Conservation (phyloP, 2,888 invertebrate genomes). For the Linyphia triangularis region DNA sequence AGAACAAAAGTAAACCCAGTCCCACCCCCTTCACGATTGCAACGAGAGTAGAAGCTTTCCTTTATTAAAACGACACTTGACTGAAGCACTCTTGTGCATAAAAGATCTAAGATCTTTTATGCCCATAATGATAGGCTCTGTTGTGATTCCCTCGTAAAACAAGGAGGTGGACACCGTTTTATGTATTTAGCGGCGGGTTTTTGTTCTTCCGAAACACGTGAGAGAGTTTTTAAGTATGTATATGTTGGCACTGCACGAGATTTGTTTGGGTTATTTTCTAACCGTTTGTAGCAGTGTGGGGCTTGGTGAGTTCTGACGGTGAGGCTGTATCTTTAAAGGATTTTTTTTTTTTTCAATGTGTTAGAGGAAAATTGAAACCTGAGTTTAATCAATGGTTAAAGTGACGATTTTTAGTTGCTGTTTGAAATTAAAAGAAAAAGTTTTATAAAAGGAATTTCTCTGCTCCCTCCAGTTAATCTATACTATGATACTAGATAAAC, state of each 20-base stretch:
- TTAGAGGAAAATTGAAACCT: too few species aligned
- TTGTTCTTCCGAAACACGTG: conserved; percentile 22
- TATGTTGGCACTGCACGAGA: neutral
- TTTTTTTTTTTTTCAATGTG: too few species aligned
- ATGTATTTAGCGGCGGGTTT: conserved; percentile 15
- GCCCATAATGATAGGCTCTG: conserved; percentile 45
- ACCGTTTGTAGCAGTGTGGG: too few species aligned
- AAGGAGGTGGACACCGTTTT: conserved; percentile 42
- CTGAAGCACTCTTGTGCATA: conserved; percentile 27
- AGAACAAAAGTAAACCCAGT: neutral
- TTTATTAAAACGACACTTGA: conserved; percentile 33
- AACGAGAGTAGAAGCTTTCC: neutral
- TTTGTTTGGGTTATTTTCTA: neutral
- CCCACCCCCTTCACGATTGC: conserved; percentile 10
- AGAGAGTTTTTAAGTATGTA: conserved; percentile 19
- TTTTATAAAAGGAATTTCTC: too few species aligned
- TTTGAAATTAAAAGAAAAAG: too few species aligned
- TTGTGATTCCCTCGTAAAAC: conserved; percentile 56
- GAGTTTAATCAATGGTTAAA: too few species aligned
- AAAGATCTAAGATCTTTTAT: conserved; percentile 40
- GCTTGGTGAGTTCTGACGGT: too few species aligned
- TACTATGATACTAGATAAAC: too few species aligned
- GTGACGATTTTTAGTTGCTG: too few species aligned
- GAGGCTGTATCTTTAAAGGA: too few species aligned
- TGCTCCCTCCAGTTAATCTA: too few species aligned